A percentile compares a stretch with the other conserved stretches of the same genome.
Conservation (phyloP, 1,140 invertebrate species). For the Eueides isabella region DNA sequence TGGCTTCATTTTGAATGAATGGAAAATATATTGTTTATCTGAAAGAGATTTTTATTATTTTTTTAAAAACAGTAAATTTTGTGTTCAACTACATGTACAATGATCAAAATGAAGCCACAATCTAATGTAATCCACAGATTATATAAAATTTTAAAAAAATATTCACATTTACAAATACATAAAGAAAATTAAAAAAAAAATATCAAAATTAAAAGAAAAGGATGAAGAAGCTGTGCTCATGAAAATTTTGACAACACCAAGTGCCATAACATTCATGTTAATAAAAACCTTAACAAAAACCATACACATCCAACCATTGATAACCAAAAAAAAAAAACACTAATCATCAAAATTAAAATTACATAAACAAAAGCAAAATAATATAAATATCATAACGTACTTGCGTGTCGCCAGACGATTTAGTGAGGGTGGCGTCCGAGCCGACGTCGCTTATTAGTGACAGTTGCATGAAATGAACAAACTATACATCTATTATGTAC, state of each 20-base stretch:
- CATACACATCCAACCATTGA: too few relatives aligned
- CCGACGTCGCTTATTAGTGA: conserved; percentile 78
- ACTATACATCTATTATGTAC: conserved; percentile 78
- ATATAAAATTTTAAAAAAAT: neutral
- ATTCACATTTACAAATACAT: too few relatives aligned
- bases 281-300: neutral
- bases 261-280: conserved; percentile 1
- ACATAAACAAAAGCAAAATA: conserved; percentile 34
- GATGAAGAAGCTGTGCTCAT: conserved; percentile 3
- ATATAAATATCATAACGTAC: conserved; percentile 59
- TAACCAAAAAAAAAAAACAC: neutral
- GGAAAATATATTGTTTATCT: neutral
- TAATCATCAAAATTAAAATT: too few relatives aligned
- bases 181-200: conserved; percentile 34
- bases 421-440: conserved; percentile 76
- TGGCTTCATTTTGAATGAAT: neutral
- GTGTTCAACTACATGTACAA: neutral
- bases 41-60: neutral
- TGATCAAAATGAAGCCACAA: neutral
- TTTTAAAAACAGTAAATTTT: neutral
- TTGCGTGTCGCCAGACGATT: conserved; percentile 76
- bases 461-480: conserved; percentile 81
- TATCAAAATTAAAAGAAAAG: conserved; percentile 4
- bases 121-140: neutral
- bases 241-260: conserved; percentile 3